Evolutionary conservation across 2,888 invertebrate genomes (phyloP).

Genomic region (Protula sp.): DNA sequence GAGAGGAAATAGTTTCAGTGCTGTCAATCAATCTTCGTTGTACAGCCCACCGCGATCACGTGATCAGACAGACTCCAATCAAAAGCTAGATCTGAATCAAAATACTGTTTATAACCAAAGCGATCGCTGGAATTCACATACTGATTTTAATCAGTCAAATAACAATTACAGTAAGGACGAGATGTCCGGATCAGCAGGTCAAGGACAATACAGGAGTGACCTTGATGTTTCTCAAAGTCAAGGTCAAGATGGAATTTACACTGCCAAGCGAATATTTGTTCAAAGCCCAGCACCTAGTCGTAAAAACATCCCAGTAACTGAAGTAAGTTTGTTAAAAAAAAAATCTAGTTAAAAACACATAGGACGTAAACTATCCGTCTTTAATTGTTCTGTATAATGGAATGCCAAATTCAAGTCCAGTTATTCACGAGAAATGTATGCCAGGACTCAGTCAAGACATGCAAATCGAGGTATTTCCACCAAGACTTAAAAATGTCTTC

Average conservation of each 20-base stretch:
- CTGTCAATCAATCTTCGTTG: not conserved
- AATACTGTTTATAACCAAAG: not conserved
- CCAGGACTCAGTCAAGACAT: too few relatives aligned
- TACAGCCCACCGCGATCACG: not conserved
- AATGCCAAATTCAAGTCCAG: too few relatives aligned
- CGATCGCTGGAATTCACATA: not conserved
- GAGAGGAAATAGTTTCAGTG: not conserved
- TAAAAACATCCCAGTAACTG: too few relatives aligned
- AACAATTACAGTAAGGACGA: not conserved
- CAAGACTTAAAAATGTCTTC: too few relatives aligned
- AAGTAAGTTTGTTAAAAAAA: too few relatives aligned
- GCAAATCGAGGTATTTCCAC: too few relatives aligned
- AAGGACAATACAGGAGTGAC: slow-evolving; percentile 7
- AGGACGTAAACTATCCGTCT: too few relatives aligned
- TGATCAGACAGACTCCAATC: not conserved
- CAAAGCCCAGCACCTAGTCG: not conserved
- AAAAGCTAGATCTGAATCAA: not conserved
- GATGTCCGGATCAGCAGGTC: not conserved
- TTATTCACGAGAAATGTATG: too few relatives aligned
- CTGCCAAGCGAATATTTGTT: not conserved
- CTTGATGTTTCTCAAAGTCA: too few relatives aligned
- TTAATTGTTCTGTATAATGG: too few relatives aligned
- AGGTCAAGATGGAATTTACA: slow-evolving; percentile 5
- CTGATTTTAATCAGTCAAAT: not conserved
- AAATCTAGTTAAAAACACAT: too few relatives aligned